Conservation (phyloP, 2,113 vertebrate species). For the Lophius piscatorius region DNA sequence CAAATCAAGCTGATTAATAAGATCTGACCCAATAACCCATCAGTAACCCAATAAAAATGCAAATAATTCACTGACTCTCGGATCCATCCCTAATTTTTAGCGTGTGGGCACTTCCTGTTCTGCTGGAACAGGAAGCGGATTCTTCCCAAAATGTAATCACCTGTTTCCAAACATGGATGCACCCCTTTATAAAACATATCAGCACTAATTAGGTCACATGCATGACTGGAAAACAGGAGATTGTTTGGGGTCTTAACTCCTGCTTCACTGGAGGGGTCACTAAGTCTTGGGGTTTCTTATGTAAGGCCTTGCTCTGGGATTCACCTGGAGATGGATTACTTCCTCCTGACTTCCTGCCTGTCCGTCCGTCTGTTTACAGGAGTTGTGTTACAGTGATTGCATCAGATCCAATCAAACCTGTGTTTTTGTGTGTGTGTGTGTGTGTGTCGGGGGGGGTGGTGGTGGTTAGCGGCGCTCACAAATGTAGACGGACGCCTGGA, state of each 20-base stretch:
- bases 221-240: no score
- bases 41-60: conserved; percentile 25
- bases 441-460: conserved; percentile 14
- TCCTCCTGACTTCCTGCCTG: conserved; percentile 58
- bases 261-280: background rate
- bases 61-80: background rate
- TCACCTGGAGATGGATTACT: conserved; percentile 55
- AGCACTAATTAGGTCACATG: no score
- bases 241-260: no score
- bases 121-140: no score
- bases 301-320: conserved; percentile 47
- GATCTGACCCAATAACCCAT: conserved; percentile 32
- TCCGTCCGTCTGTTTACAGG: conserved; percentile 42
- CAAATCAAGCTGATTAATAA: conserved; percentile 19
- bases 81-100: no score
- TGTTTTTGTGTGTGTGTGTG: no score
- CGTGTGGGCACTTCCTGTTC: no score
- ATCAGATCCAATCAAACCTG: conserved; percentile 30
- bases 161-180: no score
- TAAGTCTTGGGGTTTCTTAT: conserved; percentile 1
- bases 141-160: no score
- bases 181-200: no score
- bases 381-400: conserved; percentile 38
- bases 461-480: conserved; percentile 5
- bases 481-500: conserved; percentile 11